These are phyloP conservation scores for Euwallacea fornicatus DNA, from an alignment of 1,140 invertebrate species.

Conservation along the genomic window DNA sequence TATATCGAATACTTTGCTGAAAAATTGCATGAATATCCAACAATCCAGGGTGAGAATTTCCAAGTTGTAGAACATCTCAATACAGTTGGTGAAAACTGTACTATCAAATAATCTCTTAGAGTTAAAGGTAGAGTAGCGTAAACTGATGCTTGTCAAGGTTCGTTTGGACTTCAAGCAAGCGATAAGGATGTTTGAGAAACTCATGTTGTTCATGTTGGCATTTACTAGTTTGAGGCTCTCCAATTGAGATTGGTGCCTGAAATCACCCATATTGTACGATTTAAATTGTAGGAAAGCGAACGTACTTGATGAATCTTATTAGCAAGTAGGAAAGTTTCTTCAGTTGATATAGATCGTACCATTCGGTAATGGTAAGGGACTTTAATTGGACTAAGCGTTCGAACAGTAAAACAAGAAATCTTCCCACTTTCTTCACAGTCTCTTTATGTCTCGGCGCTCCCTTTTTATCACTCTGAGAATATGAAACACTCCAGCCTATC, in stretches of 20 bases:
- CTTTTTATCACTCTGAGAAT: constrained; percentile 21
- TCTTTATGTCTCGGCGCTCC: constrained; percentile 31
- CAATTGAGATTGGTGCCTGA: constrained; percentile 29
- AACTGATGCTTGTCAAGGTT: constrained; percentile 14
- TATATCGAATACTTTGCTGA: constrained; percentile 6
- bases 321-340: constrained; percentile 41
- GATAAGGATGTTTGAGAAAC: constrained; percentile 28
- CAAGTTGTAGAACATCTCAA: constrained; percentile 32
- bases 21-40: constrained; percentile 35
- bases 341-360: constrained; percentile 40
- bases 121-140: constrained; percentile 31
- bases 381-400: constrained; percentile 35
- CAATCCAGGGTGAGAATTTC: constrained; percentile 31
- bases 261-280: constrained; percentile 2
- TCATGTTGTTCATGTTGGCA: constrained; percentile 33
- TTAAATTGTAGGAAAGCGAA: constrained; percentile 2
- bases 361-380: constrained; percentile 38
- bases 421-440: constrained; percentile 39
- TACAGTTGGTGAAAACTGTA: constrained; percentile 30
- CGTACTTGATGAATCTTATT: constrained; percentile 39
- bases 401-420: constrained; percentile 35
- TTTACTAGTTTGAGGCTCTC: constrained; percentile 26
- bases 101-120: constrained; percentile 21
- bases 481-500: constrained; percentile 38
- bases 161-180: constrained; percentile 20